Evolutionary conservation across 1,140 invertebrate species (phyloP), one percentile per base, ranked within the genome.

Genomic region (Rhyzopertha dominica): DNA sequence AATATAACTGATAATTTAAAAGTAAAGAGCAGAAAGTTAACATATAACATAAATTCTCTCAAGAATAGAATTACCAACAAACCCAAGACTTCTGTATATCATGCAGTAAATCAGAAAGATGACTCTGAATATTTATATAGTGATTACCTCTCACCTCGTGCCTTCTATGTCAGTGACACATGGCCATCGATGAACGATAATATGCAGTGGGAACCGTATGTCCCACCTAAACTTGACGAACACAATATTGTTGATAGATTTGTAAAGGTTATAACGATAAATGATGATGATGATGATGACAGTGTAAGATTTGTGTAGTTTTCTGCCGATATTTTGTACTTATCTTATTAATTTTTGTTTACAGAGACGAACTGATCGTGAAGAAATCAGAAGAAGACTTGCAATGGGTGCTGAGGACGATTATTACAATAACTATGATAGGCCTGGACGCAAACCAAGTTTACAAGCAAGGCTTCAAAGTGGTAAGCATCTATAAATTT

Each of bases 391-490:
- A 42, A 78, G 85, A 58, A 77, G 89, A 47, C 68, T 95, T 55
- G 90, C 90, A 1, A 90, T 92, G 83, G 89, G 87, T 20, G 76
- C 80, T 43, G 87, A 90, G 51, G 87, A 93, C 53, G 84, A 88
- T 56, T 80, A 77, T 62, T 80, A 80, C 56, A 74, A 71, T 38
- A n/a, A n/a, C n/a, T n/a, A n/a, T n/a, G 74, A 80, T 65, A 61
- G 80, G 67, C 73, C 76, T 57, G 81, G 82, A 35, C 78, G 82
- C 51, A 93, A 92, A 70, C 87, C 89, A 3, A 91, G 85, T 69
- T 74, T 93, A 56, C 87, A 92, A 68, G 83, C 90, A 45, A 71
- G 90, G 47, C 74, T 92, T 49, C 86, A 91, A 74, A 89, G 82
- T 76, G 86, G 87, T 87, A 69, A 53, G 39, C 19, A 28, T 9